Percentiles rank a stretch among this genome's conserved stretches.
These are phyloP conservation scores for Zaprionus ornatus DNA, from an alignment of 1,140 invertebrate species.

Conservation along the genomic window DNA sequence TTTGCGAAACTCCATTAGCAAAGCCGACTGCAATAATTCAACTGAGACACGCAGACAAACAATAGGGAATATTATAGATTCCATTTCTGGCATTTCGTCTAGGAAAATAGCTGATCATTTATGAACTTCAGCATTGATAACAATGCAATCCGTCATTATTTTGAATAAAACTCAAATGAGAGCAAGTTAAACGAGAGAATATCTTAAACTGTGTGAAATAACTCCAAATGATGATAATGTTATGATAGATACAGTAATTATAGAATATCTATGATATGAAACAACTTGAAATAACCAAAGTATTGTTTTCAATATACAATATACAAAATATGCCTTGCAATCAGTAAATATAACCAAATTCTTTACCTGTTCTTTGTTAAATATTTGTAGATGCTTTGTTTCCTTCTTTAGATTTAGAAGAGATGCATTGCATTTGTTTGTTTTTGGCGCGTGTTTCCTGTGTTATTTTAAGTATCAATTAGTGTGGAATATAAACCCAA, in stretches of 20 bases:
- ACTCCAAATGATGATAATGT: neutral
- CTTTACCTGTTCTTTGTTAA: neutral
- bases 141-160: neutral
- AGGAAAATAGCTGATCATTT: neutral
- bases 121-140: neutral
- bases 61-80: neutral
- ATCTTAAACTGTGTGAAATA: neutral
- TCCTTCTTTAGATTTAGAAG: neutral
- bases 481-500: constrained; percentile 25
- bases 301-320: neutral
- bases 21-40: neutral
- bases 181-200: too few relatives aligned
- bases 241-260: neutral
- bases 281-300: neutral
- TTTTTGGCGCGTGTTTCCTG: constrained; percentile 26
- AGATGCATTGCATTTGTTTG: neutral
- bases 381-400: neutral
- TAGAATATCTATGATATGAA: neutral
- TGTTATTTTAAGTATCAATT: constrained; percentile 39
- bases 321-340: neutral
- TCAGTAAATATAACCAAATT: neutral
- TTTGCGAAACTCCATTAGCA: neutral
- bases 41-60: constrained; percentile 18
- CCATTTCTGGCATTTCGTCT: neutral
- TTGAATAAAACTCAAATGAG: neutral